These are phyloP conservation scores for Tenthredo mesomela DNA, from an alignment of 2,888 invertebrate genomes.

Conservation along the genomic window DNA sequence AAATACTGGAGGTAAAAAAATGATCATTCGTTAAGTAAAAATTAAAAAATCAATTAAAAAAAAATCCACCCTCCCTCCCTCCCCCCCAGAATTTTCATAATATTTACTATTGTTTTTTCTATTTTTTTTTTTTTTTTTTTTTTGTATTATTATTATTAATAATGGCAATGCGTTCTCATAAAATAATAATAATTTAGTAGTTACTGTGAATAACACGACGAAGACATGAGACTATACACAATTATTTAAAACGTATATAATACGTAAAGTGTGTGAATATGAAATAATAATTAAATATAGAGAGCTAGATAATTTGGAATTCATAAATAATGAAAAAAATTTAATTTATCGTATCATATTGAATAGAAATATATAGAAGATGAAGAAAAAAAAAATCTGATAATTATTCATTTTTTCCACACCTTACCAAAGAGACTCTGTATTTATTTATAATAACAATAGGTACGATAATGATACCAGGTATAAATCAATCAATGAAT, in stretches of 20 bases:
- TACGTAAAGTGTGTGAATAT: conserved; percentile 3
- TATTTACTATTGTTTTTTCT: neutral
- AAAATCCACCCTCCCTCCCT: neutral
- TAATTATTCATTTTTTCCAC: neutral
- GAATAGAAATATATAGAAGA: no score
- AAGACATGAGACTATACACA: conserved; percentile 33
- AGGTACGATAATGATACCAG: conserved; percentile 44
- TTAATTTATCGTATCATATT: neutral
- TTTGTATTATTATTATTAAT: neutral
- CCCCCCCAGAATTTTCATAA: conserved; percentile 35
- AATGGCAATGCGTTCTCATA: conserved; percentile 21
- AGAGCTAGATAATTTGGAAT: neutral
- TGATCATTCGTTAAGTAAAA: neutral
- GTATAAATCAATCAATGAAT: conserved; percentile 50
- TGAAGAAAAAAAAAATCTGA: no score
- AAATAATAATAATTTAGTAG: conserved; percentile 25
- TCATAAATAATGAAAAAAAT: neutral
- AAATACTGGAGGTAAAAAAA: conserved; percentile 20
- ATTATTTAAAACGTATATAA: conserved; percentile 1
- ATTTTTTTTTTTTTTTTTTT: no score
- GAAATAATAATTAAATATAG: neutral
- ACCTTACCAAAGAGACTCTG: neutral
- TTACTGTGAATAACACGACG: conserved; percentile 25
- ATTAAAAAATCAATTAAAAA: neutral
- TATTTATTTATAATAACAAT: neutral